These are phyloP conservation scores for Triplophysa dalaica DNA, from an alignment of 2,113 vertebrate genomes.

Conservation along the genomic window DNA sequence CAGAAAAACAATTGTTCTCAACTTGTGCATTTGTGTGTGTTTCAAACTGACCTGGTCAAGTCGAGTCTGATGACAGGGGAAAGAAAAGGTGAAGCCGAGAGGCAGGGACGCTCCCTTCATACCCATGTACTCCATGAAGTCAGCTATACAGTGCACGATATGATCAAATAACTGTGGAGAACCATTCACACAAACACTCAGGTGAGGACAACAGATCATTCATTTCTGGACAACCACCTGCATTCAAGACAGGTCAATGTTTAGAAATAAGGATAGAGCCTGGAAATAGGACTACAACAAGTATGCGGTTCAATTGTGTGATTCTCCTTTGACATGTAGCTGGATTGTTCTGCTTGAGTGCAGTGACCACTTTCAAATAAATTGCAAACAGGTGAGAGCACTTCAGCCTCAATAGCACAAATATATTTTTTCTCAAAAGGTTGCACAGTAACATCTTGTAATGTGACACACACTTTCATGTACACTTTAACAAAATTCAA, in stretches of 20 bases:
- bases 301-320: neutral
- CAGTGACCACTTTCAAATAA: conserved; percentile 4
- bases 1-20: neutral
- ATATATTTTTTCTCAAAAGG: neutral
- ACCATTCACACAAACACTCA: neutral
- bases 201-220: neutral
- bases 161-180: conserved; percentile 87
- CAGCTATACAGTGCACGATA: conserved; percentile 88
- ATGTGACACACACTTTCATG: neutral
- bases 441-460: neutral
- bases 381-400: neutral
- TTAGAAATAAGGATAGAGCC: neutral
- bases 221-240: neutral
- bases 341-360: neutral
- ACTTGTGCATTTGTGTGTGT: neutral
- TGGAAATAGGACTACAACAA: neutral
- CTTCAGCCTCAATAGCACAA: neutral
- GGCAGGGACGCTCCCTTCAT: conserved; percentile 89
- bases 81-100: conserved; percentile 95
- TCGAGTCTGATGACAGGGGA: conserved; percentile 89
- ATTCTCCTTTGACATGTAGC: neutral
- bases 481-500: neutral
- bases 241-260: too few relatives aligned
- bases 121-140: conserved; percentile 96
- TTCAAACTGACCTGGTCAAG: conserved; percentile 84